Evolutionary conservation across 1,140 invertebrate genomes (phyloP).

Genomic region (Bombus cullumanus): DNA sequence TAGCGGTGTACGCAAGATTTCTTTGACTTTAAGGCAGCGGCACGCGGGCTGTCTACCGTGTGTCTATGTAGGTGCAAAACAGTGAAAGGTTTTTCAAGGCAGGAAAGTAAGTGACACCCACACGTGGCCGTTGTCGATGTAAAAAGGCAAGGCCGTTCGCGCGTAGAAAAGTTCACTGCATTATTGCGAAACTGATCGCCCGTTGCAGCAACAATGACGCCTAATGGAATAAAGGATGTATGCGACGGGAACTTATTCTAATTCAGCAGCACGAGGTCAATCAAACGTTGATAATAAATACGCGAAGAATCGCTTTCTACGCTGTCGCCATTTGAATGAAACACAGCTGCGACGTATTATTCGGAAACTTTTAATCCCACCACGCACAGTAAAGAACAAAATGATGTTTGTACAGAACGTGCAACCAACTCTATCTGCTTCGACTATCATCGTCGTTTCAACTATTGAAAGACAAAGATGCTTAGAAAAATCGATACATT

Average conservation of each 20-base stretch:
- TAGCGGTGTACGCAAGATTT: conserved; percentile 40
- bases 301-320: neutral
- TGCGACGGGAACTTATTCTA: conserved; percentile 15
- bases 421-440: neutral
- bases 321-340: neutral
- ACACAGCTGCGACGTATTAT: neutral
- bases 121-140: conserved; percentile 55
- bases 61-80: conserved; percentile 70
- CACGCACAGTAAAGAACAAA: neutral
- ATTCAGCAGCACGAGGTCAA: conserved; percentile 43
- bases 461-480: neutral
- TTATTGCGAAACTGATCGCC: conserved; percentile 70
- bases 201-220: conserved; percentile 71
- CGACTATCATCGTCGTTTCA: neutral
- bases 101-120: conserved; percentile 74
- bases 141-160: conserved; percentile 76
- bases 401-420: neutral
- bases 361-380: neutral
- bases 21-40: conserved; percentile 54
- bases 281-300: conserved; percentile 30
- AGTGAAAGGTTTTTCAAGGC: conserved; percentile 75
- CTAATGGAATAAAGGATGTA: conserved; percentile 57
- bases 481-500: too few relatives aligned
- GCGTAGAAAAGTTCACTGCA: conserved; percentile 70
- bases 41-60: conserved; percentile 56